Conservation (phyloP, 2,797 vertebrate genomes). For the Hybognathus amarus region DNA sequence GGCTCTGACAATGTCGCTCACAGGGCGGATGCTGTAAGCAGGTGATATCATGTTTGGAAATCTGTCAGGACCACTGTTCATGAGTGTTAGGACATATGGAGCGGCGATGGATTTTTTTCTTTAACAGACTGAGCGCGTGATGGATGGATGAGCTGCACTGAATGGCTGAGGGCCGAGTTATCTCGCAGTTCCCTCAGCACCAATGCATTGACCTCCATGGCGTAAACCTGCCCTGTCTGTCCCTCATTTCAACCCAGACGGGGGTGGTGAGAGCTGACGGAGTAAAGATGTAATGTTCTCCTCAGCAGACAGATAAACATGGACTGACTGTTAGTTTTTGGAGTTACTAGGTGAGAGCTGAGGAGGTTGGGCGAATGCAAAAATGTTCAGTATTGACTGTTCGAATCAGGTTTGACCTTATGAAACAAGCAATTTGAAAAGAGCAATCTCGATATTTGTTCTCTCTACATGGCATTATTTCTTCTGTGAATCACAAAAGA, state of each 20-base stretch:
- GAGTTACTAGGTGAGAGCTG: background rate
- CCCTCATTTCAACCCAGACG: conserved; percentile 52
- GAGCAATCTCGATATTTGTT: background rate
- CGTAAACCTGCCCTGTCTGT: conserved; percentile 42
- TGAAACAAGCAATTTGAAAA: background rate
- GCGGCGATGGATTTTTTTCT: conserved; percentile 13
- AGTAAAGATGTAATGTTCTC: conserved; percentile 46
- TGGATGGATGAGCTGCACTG: conserved; percentile 12
- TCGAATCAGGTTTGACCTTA: background rate
- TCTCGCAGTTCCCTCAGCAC: conserved; percentile 34
- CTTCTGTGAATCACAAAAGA: background rate
- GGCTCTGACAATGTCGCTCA: conserved; percentile 21
- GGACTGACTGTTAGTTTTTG: conserved; percentile 31
- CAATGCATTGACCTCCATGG: conserved; percentile 50
- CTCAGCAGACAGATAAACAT: conserved; percentile 45
- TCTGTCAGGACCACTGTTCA: conserved; percentile 19
- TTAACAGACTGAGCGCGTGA: conserved; percentile 9
- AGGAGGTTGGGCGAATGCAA: conserved; percentile 30
- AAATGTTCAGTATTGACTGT: conserved; percentile 12
- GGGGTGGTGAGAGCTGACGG: conserved; percentile 43
- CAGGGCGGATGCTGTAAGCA: conserved; percentile 24
- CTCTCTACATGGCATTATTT: background rate
- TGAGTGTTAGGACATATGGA: conserved; percentile 27
- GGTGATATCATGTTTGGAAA: conserved; percentile 36
- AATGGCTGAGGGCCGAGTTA: conserved; percentile 25